phyloP scores from a whole-genome alignment of 1,140 invertebrate genomes.

The Trinorchestia longiramus region DNA sequence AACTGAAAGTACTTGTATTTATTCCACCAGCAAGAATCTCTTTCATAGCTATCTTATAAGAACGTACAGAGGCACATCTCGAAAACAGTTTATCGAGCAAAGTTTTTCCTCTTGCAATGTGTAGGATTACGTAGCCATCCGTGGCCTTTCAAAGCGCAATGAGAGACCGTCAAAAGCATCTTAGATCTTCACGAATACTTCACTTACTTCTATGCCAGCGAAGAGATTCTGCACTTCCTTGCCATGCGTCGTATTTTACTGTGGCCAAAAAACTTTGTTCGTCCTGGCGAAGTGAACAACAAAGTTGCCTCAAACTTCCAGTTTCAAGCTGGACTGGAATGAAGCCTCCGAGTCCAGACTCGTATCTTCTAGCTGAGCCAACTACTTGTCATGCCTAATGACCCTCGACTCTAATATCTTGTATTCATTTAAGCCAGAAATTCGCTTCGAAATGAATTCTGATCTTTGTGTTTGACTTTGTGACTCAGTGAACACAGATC shows the following conservation, averaged over 20 bases:
- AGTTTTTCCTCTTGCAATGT: too few relatives aligned
- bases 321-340: neutral
- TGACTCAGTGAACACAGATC: too few relatives aligned
- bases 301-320: neutral
- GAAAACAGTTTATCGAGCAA: too few relatives aligned
- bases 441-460: neutral
- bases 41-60: too few relatives aligned
- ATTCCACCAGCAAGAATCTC: too few relatives aligned
- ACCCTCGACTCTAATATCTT: neutral
- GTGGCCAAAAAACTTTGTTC: neutral
- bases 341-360: neutral
- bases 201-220: neutral
- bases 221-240: neutral
- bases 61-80: too few relatives aligned
- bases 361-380: neutral
- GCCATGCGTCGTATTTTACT: neutral
- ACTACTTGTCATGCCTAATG: neutral
- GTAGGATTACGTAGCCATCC: too few relatives aligned
- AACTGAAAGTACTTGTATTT: too few relatives aligned
- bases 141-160: too few relatives aligned
- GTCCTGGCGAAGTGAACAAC: neutral
- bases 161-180: neutral
- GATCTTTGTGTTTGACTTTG: neutral
- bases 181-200: neutral
- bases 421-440: neutral